Evolutionary conservation across 2,113 vertebrate species (phyloP), one percentile per base, ranked within the genome.

Genomic region (Butorides virescens): DNA sequence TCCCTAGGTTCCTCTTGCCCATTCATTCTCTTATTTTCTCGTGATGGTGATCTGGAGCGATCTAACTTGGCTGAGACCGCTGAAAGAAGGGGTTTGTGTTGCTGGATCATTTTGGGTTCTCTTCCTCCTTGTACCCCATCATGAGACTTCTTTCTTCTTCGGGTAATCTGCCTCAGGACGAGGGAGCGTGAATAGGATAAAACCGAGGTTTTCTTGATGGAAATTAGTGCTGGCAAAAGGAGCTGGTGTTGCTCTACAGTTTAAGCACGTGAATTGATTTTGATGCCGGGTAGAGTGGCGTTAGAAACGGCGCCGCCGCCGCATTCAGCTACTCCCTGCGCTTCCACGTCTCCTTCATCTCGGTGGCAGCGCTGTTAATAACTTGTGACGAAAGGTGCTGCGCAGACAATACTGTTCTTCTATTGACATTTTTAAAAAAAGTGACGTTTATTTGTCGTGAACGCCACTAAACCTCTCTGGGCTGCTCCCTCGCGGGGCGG

Each of bases 271-370:
- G 26, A 21, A 5, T 12, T 14, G 2, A 2, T 30, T 12, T 10
- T 15, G 47, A 3, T 20, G 72, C 14, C 15, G 10, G 27, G 47
- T 19, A 13, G 77, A 53, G 58, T 1, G 46, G 56, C 15, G 1
- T 32, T 46, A 23, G 46, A 11, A 39, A 11, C 6, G 27, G 32
- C 77, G 8, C 0, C 3, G 61, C 0, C 3, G 61, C 11, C 19
- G 18, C 26, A 3, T 26, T 44, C 19, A 37, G 47, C 61, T 25
- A 0, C 47, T 50, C 46, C 10, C 0, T 8, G 22, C 4, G 1
- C 55, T 55, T 15, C 22, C 52, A 3, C 3, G 0, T 19, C 67
- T 27, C n/a, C 22, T 15, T 50, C 46, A 2, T 66, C 61, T 13
- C 7, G 12, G 49, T 9, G n/a, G 22, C 65, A 26, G 29, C 4